Conservation (phyloP, 2,113 vertebrate species). For the Turdus rufiventris region DNA sequence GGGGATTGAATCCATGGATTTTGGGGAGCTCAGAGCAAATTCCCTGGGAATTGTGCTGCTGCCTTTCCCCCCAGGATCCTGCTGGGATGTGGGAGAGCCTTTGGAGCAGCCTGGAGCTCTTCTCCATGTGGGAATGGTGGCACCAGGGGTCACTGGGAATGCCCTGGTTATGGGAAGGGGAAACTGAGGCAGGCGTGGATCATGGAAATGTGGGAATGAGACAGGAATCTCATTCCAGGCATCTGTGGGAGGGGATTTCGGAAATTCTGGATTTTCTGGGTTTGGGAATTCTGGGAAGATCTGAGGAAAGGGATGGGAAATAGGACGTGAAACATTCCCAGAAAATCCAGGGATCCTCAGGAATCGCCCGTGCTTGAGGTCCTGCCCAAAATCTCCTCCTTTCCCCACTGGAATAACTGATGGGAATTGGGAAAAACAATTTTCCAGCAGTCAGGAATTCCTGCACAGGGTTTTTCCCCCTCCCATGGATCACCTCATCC, state of each 20-base stretch:
- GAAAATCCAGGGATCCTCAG: rapidly evolving
- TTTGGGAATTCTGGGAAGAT: not conserved
- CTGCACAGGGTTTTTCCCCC: rapidly evolving
- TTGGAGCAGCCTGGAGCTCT: not conserved
- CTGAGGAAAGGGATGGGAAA: not conserved
- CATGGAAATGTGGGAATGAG: not conserved
- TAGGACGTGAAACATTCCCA: not conserved
- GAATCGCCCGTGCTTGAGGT: rapidly evolving
- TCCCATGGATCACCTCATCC: not conserved
- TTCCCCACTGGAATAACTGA: not conserved
- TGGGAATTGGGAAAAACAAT: rapidly evolving
- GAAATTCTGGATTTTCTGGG: not conserved
- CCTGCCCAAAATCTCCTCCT: not conserved
- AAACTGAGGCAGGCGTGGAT: not conserved
- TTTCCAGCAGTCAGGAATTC: not conserved
- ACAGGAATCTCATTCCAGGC: not conserved
- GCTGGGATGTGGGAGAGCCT: not conserved
- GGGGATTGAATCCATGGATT: not conserved
- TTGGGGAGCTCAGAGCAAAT: rapidly evolving
- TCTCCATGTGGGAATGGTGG: not conserved
- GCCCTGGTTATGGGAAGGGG: not conserved
- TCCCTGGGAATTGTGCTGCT: rapidly evolving
- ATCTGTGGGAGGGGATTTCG: not conserved
- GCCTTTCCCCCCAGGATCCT: not conserved
- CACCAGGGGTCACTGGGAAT: not conserved